Percentiles rank a stretch among this genome's conserved stretches.
phyloP scores from a whole-genome alignment of 2,113 vertebrate species.

The Sinocyclocheilus grahami region DNA sequence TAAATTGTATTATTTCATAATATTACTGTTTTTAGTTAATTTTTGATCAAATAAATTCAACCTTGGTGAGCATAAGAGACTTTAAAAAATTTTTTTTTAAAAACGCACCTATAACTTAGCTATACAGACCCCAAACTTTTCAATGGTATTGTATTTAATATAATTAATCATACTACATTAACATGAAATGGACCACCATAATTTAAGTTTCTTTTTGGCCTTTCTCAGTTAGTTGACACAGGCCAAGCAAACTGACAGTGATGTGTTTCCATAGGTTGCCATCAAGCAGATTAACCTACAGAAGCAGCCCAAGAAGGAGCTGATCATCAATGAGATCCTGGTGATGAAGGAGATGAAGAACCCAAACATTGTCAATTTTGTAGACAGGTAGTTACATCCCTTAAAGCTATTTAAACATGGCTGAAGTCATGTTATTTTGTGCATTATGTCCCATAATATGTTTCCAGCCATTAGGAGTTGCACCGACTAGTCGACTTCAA shows the following conservation, averaged over 20 bases:
- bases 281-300: conserved; percentile 99
- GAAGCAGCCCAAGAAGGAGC: conserved; percentile 98
- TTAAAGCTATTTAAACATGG: not conserved
- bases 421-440: not conserved
- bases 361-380: conserved; percentile 96
- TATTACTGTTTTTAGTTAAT: no score
- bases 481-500: no score
- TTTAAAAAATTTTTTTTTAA: no score
- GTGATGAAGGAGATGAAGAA: conserved; percentile 99
- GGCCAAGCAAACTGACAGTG: not conserved
- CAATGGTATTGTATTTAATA: no score
- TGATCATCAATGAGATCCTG: conserved; percentile 97
- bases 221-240: not conserved
- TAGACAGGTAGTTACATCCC: conserved; percentile 84
- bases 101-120: not conserved
- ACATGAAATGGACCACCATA: not conserved
- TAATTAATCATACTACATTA: not conserved
- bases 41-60: not conserved
- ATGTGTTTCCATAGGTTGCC: conserved; percentile 81
- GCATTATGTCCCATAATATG: not conserved
- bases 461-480: not conserved
- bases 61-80: not conserved
- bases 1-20: not conserved
- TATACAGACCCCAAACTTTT: not conserved
- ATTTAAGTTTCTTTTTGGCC: not conserved